A percentile compares a stretch with the other conserved stretches of the same genome.
Evolutionary conservation across 2,888 invertebrate species (phyloP).

Genomic region (Drosophila ustulata): DNA sequence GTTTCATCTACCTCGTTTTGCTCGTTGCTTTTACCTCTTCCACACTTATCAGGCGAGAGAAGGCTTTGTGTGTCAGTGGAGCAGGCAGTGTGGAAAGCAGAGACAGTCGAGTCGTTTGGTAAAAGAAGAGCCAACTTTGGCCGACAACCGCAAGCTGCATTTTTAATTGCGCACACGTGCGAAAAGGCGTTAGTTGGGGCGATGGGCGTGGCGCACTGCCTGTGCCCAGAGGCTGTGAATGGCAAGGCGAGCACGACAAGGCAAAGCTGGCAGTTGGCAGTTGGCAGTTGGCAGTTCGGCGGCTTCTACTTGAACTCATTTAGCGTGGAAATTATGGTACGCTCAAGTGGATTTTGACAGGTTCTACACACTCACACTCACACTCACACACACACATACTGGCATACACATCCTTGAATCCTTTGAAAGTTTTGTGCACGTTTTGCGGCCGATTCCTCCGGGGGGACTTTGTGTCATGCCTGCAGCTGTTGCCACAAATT

Average conservation of each 20-base stretch:
- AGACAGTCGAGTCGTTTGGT: slow-evolving; percentile 16
- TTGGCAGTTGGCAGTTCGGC: slow-evolving; percentile 35
- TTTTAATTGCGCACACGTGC: slow-evolving; percentile 79
- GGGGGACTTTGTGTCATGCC: slow-evolving; percentile 10
- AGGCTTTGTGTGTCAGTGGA: slow-evolving; percentile 74
- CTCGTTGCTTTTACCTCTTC: neutral
- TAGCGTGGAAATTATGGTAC: slow-evolving; percentile 71
- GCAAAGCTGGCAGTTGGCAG: neutral
- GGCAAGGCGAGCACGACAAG: slow-evolving; percentile 19
- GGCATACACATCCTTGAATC: slow-evolving; percentile 60
- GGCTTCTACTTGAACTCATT: slow-evolving; percentile 74
- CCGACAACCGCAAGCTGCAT: slow-evolving; percentile 80
- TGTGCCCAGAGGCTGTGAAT: slow-evolving; percentile 30
- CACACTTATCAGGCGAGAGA: slow-evolving; percentile 1
- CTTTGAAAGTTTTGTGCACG: slow-evolving; percentile 69
- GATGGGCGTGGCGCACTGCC: slow-evolving; percentile 35
- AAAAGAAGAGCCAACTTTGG: slow-evolving; percentile 45
- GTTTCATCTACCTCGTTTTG: neutral
- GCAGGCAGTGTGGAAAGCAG: slow-evolving; percentile 44
- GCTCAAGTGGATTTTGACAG: slow-evolving; percentile 77
- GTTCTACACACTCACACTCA: slow-evolving; percentile 11
- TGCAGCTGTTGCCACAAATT: slow-evolving; percentile 40
- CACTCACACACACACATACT: slow-evolving; percentile 7
- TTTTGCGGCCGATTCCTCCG: slow-evolving; percentile 43
- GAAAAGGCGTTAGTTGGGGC: slow-evolving; percentile 22